Conservation (phyloP, 2,797 vertebrate genomes). For the Darevskia mixta region DNA sequence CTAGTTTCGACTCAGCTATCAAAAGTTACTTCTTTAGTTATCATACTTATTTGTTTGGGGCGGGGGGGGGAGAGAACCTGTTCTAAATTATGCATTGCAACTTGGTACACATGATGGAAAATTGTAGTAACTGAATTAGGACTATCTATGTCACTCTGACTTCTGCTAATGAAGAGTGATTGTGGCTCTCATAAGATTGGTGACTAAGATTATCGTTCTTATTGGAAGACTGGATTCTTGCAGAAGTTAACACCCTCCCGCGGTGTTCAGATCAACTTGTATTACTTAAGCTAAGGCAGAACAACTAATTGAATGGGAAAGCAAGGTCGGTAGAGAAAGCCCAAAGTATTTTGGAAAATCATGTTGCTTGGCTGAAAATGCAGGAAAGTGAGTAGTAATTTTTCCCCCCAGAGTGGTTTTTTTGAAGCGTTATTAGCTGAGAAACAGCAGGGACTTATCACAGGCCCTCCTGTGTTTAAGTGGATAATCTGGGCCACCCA, state of each 20-base stretch:
- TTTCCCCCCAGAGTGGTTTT: not conserved
- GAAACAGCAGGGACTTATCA: constrained; percentile 31
- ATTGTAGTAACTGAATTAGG: constrained; percentile 16
- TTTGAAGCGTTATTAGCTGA: constrained; percentile 16
- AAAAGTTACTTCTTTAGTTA: not conserved
- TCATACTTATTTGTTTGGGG: not conserved
- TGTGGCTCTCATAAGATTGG: not conserved
- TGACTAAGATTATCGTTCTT: not conserved
- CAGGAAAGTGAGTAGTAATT: not conserved
- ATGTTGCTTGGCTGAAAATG: constrained; percentile 13
- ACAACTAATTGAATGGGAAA: constrained; percentile 31
- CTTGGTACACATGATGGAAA: not conserved
- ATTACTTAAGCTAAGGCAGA: constrained; percentile 2
- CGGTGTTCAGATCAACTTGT: constrained; percentile 7
- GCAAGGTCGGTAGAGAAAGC: not conserved
- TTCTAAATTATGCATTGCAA: not conserved
- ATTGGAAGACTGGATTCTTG: not conserved
- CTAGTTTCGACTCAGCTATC: not conserved
- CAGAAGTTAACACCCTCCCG: constrained; percentile 1
- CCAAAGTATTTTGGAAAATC: constrained; percentile 29
- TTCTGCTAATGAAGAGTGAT: constrained; percentile 3
- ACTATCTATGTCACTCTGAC: not conserved
- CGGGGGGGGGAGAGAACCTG: not conserved
- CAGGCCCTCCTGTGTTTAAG: constrained; percentile 11
- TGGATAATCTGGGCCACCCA: constrained; percentile 36